Conservation (phyloP, 2,797 vertebrate species). For the Falco naumanni region DNA sequence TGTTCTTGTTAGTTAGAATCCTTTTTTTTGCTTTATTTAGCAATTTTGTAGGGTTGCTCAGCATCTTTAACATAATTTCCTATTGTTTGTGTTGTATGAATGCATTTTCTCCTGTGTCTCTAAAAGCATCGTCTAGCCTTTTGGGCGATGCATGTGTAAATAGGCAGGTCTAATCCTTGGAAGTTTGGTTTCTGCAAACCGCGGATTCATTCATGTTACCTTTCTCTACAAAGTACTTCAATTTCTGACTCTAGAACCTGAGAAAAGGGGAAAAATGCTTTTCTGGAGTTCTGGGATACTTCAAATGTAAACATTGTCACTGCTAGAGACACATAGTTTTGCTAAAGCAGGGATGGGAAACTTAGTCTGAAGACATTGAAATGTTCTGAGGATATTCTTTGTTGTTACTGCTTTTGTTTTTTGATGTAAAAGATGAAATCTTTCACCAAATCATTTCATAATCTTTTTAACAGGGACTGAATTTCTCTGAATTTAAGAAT, state of each 20-base stretch:
- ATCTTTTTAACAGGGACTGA: constrained; percentile 78
- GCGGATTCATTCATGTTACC: not conserved
- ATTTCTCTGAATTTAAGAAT: constrained; percentile 79
- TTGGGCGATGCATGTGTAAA: not conserved
- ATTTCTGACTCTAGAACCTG: not conserved
- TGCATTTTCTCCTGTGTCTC: not conserved
- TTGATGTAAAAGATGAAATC: not conserved
- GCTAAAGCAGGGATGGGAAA: not conserved
- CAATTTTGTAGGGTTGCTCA: not conserved
- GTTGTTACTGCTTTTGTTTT: not conserved
- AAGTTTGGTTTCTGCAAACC: not conserved
- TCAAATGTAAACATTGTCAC: not conserved
- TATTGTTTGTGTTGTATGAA: not conserved
- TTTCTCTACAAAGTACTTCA: not conserved
- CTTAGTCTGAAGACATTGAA: not conserved
- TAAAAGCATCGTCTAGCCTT: not conserved
- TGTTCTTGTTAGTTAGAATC: not conserved
- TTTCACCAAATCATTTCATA: not conserved
- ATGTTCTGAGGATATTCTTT: not conserved
- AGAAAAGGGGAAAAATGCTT: not conserved
- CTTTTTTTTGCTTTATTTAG: not conserved
- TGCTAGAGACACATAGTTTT: not conserved
- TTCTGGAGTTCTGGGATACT: not conserved
- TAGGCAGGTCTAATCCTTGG: not conserved
- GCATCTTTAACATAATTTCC: not conserved